These are phyloP conservation scores for Calcarius lapponicus DNA, from an alignment of 2,797 vertebrate species.

Conservation along the genomic window DNA sequence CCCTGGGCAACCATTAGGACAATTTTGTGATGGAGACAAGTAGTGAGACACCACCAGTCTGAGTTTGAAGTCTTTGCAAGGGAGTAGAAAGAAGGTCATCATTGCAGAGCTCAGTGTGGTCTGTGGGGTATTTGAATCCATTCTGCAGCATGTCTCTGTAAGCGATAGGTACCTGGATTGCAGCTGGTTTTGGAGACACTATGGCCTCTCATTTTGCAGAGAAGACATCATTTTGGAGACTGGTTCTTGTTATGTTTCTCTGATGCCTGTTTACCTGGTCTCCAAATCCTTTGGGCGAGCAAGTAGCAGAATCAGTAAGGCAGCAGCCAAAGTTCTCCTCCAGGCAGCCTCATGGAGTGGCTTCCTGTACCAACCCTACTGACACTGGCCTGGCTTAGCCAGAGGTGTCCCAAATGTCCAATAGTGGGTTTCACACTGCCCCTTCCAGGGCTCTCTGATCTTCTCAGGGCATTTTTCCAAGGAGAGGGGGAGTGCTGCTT, in stretches of 20 bases:
- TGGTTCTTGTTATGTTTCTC: background rate
- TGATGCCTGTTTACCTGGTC: background rate
- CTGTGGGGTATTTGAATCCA: background rate
- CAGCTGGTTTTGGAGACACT: background rate
- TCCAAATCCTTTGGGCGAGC: background rate
- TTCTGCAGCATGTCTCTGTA: background rate
- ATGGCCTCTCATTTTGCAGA: rapidly evolving
- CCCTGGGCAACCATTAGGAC: background rate
- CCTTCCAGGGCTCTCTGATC: background rate
- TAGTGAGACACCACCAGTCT: background rate
- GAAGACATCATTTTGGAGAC: background rate
- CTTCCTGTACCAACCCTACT: background rate
- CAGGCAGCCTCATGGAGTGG: background rate
- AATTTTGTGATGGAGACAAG: background rate
- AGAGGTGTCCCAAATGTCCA: background rate
- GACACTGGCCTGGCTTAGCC: background rate
- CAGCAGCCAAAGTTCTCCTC: background rate
- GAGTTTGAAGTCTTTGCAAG: background rate
- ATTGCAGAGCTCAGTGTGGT: too few relatives aligned
- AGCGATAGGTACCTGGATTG: background rate
- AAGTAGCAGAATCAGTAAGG: background rate
- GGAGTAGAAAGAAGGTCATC: background rate
- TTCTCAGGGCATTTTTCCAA: background rate
- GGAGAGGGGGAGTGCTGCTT: background rate
- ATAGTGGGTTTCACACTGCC: background rate